These are phyloP conservation scores for Drosophila leonis DNA, from an alignment of 2,888 invertebrate species.

Conservation along the genomic window DNA sequence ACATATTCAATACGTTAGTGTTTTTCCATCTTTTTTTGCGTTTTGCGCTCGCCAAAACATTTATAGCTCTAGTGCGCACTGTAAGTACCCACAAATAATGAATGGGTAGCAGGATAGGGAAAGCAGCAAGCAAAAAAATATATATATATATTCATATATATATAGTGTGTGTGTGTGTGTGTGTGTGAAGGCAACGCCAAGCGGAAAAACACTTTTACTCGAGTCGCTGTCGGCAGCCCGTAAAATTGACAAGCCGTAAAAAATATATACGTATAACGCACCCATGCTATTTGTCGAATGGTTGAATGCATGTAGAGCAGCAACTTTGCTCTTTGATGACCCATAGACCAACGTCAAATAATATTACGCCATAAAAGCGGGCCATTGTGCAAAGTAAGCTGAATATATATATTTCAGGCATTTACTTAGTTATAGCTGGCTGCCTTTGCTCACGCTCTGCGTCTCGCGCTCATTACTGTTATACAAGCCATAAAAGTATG, in stretches of 20 bases:
- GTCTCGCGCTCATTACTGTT: slow-evolving; percentile 34
- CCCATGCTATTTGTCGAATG: slow-evolving; percentile 36
- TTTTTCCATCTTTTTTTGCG: slow-evolving; percentile 17
- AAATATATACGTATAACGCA: slow-evolving; percentile 22
- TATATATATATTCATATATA: neutral
- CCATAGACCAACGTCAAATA: slow-evolving; percentile 50
- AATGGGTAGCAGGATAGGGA: slow-evolving; percentile 10
- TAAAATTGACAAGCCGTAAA: slow-evolving; percentile 77
- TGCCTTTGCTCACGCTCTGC: neutral
- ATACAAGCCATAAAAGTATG: slow-evolving; percentile 45
- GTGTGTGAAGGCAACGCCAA: slow-evolving; percentile 3
- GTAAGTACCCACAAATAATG: slow-evolving; percentile 49
- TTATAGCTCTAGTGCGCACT: slow-evolving; percentile 11
- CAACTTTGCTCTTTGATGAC: slow-evolving; percentile 25
- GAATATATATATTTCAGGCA: slow-evolving; percentile 35
- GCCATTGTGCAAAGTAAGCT: slow-evolving; percentile 29
- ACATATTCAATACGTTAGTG: slow-evolving; percentile 56
- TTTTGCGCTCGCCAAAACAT: slow-evolving; percentile 32
- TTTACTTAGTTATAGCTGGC: slow-evolving; percentile 48
- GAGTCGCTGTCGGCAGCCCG: slow-evolving; percentile 43
- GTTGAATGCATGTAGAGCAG: slow-evolving; percentile 7
- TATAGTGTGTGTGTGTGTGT: neutral
- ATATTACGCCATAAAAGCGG: slow-evolving; percentile 65
- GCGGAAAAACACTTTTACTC: slow-evolving; percentile 48
- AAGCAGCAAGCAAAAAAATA: slow-evolving; percentile 26